phyloP scores from a whole-genome alignment of 92 coral and sea anemone species.

The Porites rus region DNA sequence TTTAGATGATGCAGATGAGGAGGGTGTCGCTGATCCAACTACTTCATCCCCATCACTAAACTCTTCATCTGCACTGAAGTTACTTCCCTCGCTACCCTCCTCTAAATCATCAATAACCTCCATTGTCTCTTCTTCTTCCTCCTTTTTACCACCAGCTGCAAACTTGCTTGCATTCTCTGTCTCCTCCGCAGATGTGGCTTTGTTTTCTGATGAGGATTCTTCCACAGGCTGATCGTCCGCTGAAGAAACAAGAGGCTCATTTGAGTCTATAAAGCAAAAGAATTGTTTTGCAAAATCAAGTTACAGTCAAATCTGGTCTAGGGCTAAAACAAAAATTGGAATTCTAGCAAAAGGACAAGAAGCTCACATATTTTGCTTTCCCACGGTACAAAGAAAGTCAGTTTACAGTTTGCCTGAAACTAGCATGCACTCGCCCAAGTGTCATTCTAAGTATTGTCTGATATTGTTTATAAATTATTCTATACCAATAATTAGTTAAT shows the following conservation, averaged over 20 bases:
- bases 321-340: too few relatives aligned
- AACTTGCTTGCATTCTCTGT: constrained; percentile 48
- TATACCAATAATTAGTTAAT: too few relatives aligned
- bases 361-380: too few relatives aligned
- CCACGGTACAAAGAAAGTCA: too few relatives aligned
- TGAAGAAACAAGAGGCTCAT: not conserved
- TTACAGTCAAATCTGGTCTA: too few relatives aligned
- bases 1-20: constrained; percentile 78
- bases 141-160: constrained; percentile 5
- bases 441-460: too few relatives aligned
- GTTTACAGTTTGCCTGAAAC: too few relatives aligned
- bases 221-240: not conserved
- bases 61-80: constrained; percentile 69
- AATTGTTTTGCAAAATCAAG: too few relatives aligned
- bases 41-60: constrained; percentile 70
- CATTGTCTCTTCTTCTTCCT: constrained; percentile 71
- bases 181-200: constrained; percentile 28
- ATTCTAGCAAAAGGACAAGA: too few relatives aligned
- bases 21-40: constrained; percentile 76
- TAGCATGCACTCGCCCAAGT: too few relatives aligned
- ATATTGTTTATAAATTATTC: too few relatives aligned
- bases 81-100: constrained; percentile 74
- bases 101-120: constrained; percentile 85
- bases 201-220: constrained; percentile 8
- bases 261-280: not conserved